Evolutionary conservation across 1,140 invertebrate species (phyloP).

Genomic region (Mizuhopecten yessoensis): DNA sequence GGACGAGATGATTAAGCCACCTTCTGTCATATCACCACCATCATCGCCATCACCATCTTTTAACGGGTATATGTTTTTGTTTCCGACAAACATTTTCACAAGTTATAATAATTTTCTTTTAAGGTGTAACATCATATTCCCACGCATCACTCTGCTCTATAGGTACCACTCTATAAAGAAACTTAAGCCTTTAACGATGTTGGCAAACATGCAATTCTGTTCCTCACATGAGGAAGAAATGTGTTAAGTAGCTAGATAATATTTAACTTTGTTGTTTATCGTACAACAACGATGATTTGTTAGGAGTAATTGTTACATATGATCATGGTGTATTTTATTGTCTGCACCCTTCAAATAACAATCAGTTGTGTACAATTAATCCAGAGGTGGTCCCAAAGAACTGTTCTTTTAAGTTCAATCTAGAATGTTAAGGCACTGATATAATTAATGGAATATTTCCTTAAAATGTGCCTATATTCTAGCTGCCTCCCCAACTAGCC

Average conservation of each 20-base stretch:
- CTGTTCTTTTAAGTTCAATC: no score
- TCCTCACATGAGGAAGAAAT: neutral
- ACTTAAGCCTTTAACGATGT: neutral
- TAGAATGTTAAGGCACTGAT: no score
- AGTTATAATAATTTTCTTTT: neutral
- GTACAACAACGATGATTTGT: no score
- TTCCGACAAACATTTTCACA: slow-evolving; percentile 3
- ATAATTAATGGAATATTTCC: no score
- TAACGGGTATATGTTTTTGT: neutral
- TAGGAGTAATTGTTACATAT: no score
- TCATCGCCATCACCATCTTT: neutral
- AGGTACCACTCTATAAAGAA: neutral
- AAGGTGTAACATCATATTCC: no score
- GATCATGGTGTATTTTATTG: no score
- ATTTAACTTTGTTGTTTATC: neutral
- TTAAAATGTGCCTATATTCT: no score
- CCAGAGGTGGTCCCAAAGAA: no score
- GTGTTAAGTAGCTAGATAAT: neutral
- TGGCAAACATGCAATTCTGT: neutral
- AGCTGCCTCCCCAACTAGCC: no score
- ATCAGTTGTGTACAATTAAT: no score
- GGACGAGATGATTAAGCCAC: neutral
- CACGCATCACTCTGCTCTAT: neutral
- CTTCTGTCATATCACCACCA: slow-evolving; percentile 14
- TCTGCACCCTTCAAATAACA: no score